Conservation (phyloP, 2,113 vertebrate genomes). For the Vombatus ursinus region DNA sequence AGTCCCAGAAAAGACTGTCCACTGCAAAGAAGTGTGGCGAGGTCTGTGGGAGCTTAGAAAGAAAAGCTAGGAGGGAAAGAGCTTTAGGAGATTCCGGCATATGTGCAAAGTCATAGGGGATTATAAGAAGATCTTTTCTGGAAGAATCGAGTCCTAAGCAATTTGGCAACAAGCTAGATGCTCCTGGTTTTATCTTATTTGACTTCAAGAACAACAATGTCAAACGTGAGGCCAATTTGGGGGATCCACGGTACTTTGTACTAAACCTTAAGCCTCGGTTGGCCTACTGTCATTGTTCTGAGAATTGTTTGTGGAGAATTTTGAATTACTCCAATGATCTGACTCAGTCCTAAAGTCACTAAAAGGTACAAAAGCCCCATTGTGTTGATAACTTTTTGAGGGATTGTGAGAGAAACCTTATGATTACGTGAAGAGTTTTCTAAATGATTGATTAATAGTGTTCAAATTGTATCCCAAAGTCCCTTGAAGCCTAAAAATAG, state of each 20-base stretch:
- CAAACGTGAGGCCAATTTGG: conserved; percentile 51
- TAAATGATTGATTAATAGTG: conserved; percentile 36
- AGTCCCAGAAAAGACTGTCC: background rate
- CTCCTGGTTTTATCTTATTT: conserved; percentile 70
- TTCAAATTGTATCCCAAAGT: background rate
- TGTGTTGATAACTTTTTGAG: conserved; percentile 51
- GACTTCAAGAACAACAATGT: conserved; percentile 56
- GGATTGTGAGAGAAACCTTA: conserved; percentile 45
- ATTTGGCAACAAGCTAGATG: conserved; percentile 43
- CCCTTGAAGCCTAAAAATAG: background rate
- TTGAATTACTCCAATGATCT: conserved; percentile 57
- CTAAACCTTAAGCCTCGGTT: conserved; percentile 67
- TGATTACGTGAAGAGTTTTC: conserved; percentile 37
- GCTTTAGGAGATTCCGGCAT: conserved; percentile 11
- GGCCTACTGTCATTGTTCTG: conserved; percentile 71
- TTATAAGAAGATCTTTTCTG: conserved; percentile 27
- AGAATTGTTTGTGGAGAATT: conserved; percentile 61
- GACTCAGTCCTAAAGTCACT: conserved; percentile 58
- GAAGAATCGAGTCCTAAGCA: conserved; percentile 37
- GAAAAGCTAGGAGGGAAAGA: background rate
- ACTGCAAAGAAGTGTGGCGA: background rate
- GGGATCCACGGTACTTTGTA: conserved; percentile 53
- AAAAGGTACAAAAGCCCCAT: conserved; percentile 60
- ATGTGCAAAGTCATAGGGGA: background rate
- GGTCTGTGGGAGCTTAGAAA: background rate